Evolutionary conservation across 2,113 vertebrate genomes (phyloP), one percentile per base, ranked within the genome.

Genomic region (Aptenodytes patagonicus): DNA sequence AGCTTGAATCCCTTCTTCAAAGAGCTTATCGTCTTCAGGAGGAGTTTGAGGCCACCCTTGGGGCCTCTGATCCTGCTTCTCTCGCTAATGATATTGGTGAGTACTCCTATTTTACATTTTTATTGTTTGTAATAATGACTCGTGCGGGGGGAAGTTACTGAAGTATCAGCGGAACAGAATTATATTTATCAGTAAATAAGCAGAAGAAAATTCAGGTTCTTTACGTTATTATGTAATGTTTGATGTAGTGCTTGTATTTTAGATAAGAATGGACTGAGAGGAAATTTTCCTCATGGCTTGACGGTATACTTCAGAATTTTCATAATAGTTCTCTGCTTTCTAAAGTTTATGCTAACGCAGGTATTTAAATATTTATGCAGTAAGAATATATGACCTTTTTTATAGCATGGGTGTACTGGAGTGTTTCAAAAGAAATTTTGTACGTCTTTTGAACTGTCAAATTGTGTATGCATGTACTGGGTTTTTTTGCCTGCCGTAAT

Each of bases 11-110:
- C 26, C 98, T 99, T 95, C 98, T 99, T 95, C 99, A 99, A 94
- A 98, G 99, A 93, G 99, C 99, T 3, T 99, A 99, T 94, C 98
- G 98, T 85, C 99, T 99, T 36, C 99, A 99, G 94, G 99, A 99
- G 89, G 99, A 99, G 93, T 99, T 99, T 89, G 99, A 99, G 95
- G 99, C 98, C n/a, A 98, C 99, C 12, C 90, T 99, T 73, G 99
- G 99, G 14, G 89, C 96, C 89, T 98, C 99, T 2, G 99, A 99
- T 92, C 98, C 98, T 52, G 98, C 98, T 22, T 98, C 99, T 71
- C 83, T 98, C 57, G 97, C 97, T 89, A 98, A 97, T 93, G 98
- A 98, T 94, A 98, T 98, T 69, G 98, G 99, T 99, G 96, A 99
- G 98, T 96, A 34, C 60, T 87, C n/a, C 32, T 82, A 3, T 29